Conservation (phyloP, 2,888 invertebrate genomes). For the Macroteleia sp. region DNA sequence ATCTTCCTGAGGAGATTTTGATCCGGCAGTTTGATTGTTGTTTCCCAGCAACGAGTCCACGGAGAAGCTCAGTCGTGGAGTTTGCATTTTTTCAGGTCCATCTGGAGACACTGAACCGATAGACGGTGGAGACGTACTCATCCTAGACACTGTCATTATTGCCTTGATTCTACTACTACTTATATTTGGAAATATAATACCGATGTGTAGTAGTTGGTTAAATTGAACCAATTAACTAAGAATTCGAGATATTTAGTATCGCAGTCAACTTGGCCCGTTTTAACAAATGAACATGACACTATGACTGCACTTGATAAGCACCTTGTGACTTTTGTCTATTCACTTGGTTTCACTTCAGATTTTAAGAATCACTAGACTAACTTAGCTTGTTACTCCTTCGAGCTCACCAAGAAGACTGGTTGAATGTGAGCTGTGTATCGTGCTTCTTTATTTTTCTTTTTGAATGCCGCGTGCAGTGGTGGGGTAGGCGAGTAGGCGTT, state of each 20-base stretch:
- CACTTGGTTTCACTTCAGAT: background rate
- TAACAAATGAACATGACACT: no score
- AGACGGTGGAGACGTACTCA: constrained; percentile 80
- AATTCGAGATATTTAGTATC: no score
- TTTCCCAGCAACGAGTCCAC: constrained; percentile 86
- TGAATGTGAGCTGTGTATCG: constrained; percentile 71
- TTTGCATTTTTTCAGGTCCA: constrained; percentile 67
- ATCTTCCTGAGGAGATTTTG: background rate
- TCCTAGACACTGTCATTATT: constrained; percentile 82
- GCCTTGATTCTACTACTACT: no score
- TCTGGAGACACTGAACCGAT: constrained; percentile 74
- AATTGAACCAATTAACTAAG: no score
- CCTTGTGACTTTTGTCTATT: background rate
- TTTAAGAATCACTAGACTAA: no score
- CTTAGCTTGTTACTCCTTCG: constrained; percentile 75
- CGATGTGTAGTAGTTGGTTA: no score
- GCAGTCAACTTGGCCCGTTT: no score
- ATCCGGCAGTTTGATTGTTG: constrained; percentile 1
- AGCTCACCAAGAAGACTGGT: constrained; percentile 82
- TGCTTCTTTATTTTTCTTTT: constrained; percentile 77
- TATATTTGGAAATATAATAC: no score
- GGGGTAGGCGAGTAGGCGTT: no score
- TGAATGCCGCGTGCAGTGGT: background rate
- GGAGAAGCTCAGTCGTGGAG: constrained; percentile 85
- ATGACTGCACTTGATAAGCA: background rate